Evolutionary conservation across 2,113 vertebrate genomes (phyloP).

Genomic region (Nerophis ophidion): DNA sequence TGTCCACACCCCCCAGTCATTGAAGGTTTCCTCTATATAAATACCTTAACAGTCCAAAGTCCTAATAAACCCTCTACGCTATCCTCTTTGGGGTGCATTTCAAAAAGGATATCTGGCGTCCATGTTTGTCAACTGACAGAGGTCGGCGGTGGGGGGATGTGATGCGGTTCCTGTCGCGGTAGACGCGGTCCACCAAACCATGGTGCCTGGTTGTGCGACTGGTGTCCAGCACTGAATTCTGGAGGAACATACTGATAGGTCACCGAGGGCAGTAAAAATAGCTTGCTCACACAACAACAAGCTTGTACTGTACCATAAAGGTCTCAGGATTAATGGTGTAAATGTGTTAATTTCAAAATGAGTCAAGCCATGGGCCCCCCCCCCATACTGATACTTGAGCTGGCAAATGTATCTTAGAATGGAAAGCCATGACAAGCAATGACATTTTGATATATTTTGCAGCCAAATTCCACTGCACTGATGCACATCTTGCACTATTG

Average conservation of each 20-base stretch:
- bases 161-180: slow-evolving; percentile 88
- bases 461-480: slow-evolving; percentile 44
- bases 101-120: slow-evolving; percentile 96
- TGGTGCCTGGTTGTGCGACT: slow-evolving; percentile 95
- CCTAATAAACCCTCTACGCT: background rate
- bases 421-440: slow-evolving; percentile 74
- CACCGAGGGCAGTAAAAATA: slow-evolving; percentile 35
- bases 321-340: slow-evolving; percentile 52
- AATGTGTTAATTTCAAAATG: slow-evolving; percentile 62
- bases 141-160: slow-evolving; percentile 91
- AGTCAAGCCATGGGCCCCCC: slow-evolving; percentile 63
- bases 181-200: slow-evolving; percentile 93
- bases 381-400: slow-evolving; percentile 59
- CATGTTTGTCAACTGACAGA: slow-evolving; percentile 92
- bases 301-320: slow-evolving; percentile 17
- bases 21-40: background rate
- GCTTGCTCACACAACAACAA: slow-evolving; percentile 2
- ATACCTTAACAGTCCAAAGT: background rate
- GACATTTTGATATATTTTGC: slow-evolving; percentile 51
- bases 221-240: slow-evolving; percentile 91
- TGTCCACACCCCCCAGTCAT: too few species aligned
- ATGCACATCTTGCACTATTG: slow-evolving; percentile 12
- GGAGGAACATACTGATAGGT: slow-evolving; percentile 72
- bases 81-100: background rate
- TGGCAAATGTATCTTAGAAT: slow-evolving; percentile 70